Percentiles rank a stretch among this genome's conserved stretches.
Conservation (phyloP, 2,888 invertebrate genomes). For the Chrysotoxum bicinctum region DNA sequence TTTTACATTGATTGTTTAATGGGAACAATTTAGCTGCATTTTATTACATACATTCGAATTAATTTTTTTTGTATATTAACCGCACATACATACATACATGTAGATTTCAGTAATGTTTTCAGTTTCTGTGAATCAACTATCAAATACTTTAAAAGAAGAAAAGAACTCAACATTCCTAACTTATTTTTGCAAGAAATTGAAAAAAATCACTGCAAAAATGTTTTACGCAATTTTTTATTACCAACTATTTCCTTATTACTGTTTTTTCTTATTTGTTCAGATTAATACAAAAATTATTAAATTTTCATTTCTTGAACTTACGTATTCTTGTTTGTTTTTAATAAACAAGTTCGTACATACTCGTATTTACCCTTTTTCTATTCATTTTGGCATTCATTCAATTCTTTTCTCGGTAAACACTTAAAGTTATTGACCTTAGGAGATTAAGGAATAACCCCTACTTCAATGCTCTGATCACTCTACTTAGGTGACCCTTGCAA, state of each 20-base stretch:
- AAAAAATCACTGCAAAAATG: too few relatives aligned
- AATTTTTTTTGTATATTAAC: too few relatives aligned
- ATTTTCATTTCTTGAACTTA: not conserved
- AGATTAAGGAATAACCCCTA: not conserved
- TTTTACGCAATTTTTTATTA: not conserved
- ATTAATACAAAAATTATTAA: not conserved
- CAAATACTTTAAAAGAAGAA: too few relatives aligned
- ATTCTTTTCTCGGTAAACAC: not conserved
- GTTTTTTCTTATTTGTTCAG: not conserved
- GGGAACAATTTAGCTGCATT: too few relatives aligned
- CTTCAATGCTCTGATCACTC: not conserved
- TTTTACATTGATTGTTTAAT: too few relatives aligned
- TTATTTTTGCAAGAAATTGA: too few relatives aligned
- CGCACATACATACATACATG: too few relatives aligned
- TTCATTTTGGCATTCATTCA: not conserved
- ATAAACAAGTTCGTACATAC: not conserved
- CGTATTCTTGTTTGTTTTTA: not conserved
- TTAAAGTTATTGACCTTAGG: constrained; percentile 26
- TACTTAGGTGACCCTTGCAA: constrained; percentile 2
- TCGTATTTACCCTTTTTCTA: not conserved
- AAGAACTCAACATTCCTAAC: too few relatives aligned
- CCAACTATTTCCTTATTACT: not conserved
- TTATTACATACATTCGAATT: too few relatives aligned
- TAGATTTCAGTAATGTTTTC: too few relatives aligned
- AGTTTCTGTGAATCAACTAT: too few relatives aligned